A percentile compares a stretch with the other conserved stretches of the same genome.
Evolutionary conservation across 1,140 invertebrate genomes (phyloP).

Genomic region (Nephotettix cincticeps): DNA sequence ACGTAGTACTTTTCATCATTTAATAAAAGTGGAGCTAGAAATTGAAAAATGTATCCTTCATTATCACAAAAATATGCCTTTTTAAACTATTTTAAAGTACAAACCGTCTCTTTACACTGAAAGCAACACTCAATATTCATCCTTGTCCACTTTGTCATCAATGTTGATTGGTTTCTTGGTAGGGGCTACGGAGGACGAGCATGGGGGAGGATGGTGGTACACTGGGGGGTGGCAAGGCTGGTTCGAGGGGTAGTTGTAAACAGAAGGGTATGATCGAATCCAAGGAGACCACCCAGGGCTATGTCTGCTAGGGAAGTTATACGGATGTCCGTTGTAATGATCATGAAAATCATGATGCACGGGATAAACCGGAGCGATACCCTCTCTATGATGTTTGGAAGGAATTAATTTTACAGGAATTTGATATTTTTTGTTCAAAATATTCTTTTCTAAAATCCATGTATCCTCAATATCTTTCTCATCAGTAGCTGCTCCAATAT

Average conservation of each 20-base stretch:
- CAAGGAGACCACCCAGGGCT: not conserved
- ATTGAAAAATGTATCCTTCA: too few relatives aligned
- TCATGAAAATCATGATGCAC: slow-evolving; percentile 21
- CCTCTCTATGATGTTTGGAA: not conserved
- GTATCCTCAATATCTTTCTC: slow-evolving; percentile 3
- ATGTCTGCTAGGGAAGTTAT: not conserved
- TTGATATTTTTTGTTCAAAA: not conserved
- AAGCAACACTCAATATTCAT: not conserved
- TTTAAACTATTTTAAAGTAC: too few relatives aligned
- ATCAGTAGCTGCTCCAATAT: not conserved
- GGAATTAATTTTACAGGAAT: not conserved
- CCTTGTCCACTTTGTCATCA: slow-evolving; percentile 20
- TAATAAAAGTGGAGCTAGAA: too few relatives aligned
- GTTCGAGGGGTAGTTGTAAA: slow-evolving; percentile 17
- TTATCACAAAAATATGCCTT: too few relatives aligned
- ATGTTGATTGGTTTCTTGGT: slow-evolving; percentile 20
- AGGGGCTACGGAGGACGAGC: not conserved
- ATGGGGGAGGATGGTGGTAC: slow-evolving; percentile 8
- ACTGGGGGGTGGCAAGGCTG: slow-evolving; percentile 9
- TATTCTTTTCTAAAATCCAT: slow-evolving; percentile 16
- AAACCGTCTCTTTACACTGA: too few relatives aligned
- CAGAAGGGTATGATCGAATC: slow-evolving; percentile 12
- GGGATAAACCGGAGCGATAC: not conserved
- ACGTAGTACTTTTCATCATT: too few relatives aligned
- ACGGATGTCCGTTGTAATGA: slow-evolving; percentile 8